Evolutionary conservation across 2,888 invertebrate species (phyloP), one percentile per base, ranked within the genome.

Genomic region (Pristionchus exspectatus): DNA sequence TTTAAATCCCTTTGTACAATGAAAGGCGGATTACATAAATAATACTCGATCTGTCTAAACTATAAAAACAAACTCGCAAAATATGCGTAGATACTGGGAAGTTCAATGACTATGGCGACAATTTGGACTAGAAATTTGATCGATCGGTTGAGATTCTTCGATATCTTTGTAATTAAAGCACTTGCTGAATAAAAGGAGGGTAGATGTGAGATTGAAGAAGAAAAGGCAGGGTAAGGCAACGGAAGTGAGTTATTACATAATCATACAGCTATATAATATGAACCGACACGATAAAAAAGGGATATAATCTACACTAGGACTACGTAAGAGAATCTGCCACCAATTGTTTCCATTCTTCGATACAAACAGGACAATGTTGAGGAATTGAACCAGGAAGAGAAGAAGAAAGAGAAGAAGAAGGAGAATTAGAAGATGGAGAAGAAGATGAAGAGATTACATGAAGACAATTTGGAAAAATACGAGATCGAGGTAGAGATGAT

Each of bases 101-200:
- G 27, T 24, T 66, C 66, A 66, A 69, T 69, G 77, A 77, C 77
- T 77, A 77, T 77, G 77, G 44, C 77, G 77, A 38, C 12, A 77
- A 77, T 77, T 77, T 44, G 69, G 44, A 77, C 77, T 77, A 69
- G 77, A 77, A 38, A 30, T 38, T 14, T 77, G 38, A 77, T 77
- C 77, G 77, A 77, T 77, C 30, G 77, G 44, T 10, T 77, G 77
- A 77, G 77, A 77, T 77, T 77, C 77, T 38, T 30, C 44, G 77
- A 77, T 77, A 77, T 77, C 14, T 16, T 69, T 30, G 30, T 27
- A 9, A 24, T 77, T 77, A 77, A 77, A 44, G 77, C 77, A 77
- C 77, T 44, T 44, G 44, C 16, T 77, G 7, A 14, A 27, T 27
- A 30, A 44, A 7, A 77, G 77, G 9, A 77, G 44, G 44, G 21